Base-by-base conservation (phyloP, 37 sponge, comb jelly and placozoan genomes). In the Halisarca cf. caerulea region DNA sequence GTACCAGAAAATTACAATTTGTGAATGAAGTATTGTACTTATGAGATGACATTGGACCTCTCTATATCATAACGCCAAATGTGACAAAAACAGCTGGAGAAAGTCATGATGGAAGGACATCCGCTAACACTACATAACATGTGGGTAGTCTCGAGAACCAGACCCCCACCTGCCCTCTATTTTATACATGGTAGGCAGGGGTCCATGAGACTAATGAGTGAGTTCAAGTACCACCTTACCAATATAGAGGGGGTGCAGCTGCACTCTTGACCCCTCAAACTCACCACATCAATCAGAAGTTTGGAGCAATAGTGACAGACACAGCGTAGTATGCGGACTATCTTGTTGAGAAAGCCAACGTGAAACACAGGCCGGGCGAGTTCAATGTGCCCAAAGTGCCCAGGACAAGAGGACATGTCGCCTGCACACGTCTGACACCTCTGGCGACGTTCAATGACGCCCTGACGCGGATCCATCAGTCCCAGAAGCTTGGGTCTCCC, bases 311-410 rank as follows among this genome's bases (percentile, higher is more conserved):
- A 93, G 92, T 90, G 95, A 83, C 99, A 99, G 2, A 97, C 94
- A 93, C 99, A 99, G 0, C 99, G 91, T 28, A 99, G 89, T 0
- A 99, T 45, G 59, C 95, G 88, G 62, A 99, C 77, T 33, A 80
- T 94, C 80, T 96, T 96, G 35, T 86, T 83, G 66, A 99, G 85
- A 44, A 91, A 97, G 0, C 96, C 97, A 70, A 99, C 85, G 80
- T 99, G 99, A 42, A 86, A 99, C 6, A 99, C 99, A 28, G 97
- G 99, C 74, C 91, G 97, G 69, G 99, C 94, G 24, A 99, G 86
- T 28, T 96, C 97, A 84, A 99, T 99, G 91, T 99, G 99, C 0
- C 97, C 99, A 87, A 99, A 96, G 81, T 99, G 99, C 0, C 99
- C 99, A 7, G 99, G 99, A 38, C 99, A 99, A 43, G 87, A 89